Evolutionary conservation across 92 coral and sea anemone species (phyloP).

Genomic region (Phenganax subtilis): DNA sequence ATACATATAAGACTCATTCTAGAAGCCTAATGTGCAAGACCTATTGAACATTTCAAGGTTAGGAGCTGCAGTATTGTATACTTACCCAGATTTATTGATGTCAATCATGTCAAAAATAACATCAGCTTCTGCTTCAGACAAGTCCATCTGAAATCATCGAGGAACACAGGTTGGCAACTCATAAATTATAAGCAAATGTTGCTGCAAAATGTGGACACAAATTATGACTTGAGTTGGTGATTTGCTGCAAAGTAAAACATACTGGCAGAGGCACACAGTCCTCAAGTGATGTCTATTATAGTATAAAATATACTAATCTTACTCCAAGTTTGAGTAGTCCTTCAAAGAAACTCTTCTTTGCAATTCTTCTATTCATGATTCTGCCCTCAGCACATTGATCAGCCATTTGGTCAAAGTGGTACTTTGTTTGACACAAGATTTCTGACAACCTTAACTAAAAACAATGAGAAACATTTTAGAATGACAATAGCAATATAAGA

Average conservation of each 20-base stretch:
- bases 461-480: background rate
- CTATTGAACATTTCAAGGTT: too few species aligned
- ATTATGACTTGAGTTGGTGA: too few species aligned
- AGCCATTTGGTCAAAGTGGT: conserved; percentile 80
- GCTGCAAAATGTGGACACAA: background rate
- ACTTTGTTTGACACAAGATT: conserved; percentile 76
- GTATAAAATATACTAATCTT: conserved; percentile 22
- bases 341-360: conserved; percentile 71
- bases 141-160: conserved; percentile 58
- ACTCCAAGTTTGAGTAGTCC: conserved; percentile 92
- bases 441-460: conserved; percentile 86
- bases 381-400: conserved; percentile 68
- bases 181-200: background rate
- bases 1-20: too few species aligned
- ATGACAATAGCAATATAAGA: too few species aligned
- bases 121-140: conserved; percentile 74
- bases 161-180: background rate
- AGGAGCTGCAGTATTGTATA: background rate
- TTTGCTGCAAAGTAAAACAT: too few species aligned
- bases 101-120: conserved; percentile 90
- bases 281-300: background rate
- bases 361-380: conserved; percentile 76
- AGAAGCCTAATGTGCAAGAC: too few species aligned
- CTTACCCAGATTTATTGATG: conserved; percentile 84
- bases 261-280: too few species aligned